Conservation (phyloP, 1,140 invertebrate species). For the Drosophila watanabei region DNA sequence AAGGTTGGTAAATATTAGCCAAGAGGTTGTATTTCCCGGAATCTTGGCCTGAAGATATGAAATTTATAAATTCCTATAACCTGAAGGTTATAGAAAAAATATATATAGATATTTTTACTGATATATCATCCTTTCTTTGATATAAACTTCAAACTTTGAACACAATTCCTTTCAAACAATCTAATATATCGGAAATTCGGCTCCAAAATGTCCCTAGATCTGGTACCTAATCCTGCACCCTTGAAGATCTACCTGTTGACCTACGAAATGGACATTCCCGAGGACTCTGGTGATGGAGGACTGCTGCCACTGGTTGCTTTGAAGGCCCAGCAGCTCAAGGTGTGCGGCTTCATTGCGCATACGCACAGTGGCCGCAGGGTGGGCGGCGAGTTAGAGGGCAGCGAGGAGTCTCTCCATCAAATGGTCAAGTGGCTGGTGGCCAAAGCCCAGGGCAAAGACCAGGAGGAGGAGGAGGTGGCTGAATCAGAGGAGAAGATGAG, state of each 20-base stretch:
- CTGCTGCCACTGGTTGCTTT: slow-evolving; percentile 21
- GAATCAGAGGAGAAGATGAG: not conserved
- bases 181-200: too few relatives aligned
- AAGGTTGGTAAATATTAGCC: not conserved
- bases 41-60: not conserved
- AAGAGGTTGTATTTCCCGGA: too few relatives aligned
- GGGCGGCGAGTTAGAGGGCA: slow-evolving; percentile 55
- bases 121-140: not conserved
- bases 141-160: not conserved
- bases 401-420: slow-evolving; percentile 13
- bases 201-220: slow-evolving; percentile 24
- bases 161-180: not conserved
- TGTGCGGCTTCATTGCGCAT: slow-evolving; percentile 57
- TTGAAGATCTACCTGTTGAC: slow-evolving; percentile 29
- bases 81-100: too few relatives aligned
- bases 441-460: slow-evolving; percentile 5
- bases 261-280: slow-evolving; percentile 31
- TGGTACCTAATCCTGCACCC: slow-evolving; percentile 1
- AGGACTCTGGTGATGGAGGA: not conserved
- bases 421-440: slow-evolving; percentile 55
- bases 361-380: slow-evolving; percentile 51
- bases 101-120: not conserved
- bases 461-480: not conserved
- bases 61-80: too few relatives aligned
- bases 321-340: slow-evolving; percentile 45